A percentile compares a stretch with the other conserved stretches of the same genome.
Evolutionary conservation across 2,797 vertebrate genomes (phyloP).

Genomic region (Furcifer pardalis): DNA sequence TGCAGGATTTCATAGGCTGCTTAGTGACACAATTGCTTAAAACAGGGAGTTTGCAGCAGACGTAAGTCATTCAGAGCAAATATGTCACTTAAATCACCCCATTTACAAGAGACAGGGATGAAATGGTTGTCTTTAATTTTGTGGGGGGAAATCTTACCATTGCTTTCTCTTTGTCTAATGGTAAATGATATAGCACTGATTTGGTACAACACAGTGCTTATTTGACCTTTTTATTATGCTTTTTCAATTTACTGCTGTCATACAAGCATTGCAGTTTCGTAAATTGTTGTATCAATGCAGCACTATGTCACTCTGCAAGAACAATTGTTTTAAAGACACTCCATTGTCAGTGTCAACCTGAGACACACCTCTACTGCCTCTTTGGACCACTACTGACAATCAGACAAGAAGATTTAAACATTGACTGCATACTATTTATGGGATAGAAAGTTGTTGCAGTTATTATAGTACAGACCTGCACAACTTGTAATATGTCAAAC

Average conservation of each 20-base stretch:
- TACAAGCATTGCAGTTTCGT: too few species aligned
- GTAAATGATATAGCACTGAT: too few species aligned
- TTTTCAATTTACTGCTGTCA: too few species aligned
- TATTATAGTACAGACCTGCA: not conserved
- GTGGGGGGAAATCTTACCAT: not conserved
- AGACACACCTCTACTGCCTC: too few species aligned
- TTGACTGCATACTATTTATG: not conserved
- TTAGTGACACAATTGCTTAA: not conserved
- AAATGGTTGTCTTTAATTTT: not conserved
- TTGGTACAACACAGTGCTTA: too few species aligned
- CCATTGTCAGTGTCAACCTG: too few species aligned
- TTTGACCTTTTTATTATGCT: too few species aligned
- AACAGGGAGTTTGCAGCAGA: not conserved
- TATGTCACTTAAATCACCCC: not conserved
- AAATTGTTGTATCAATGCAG: too few species aligned
- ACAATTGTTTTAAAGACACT: too few species aligned
- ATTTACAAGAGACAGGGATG: not conserved
- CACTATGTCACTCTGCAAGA: too few species aligned
- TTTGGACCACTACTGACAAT: too few species aligned
- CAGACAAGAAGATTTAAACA: not conserved
- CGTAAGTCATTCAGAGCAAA: not conserved
- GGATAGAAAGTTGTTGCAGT: not conserved
- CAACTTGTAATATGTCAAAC: not conserved
- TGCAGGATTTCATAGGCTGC: not conserved
- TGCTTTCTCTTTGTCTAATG: not conserved